Evolutionary conservation across 1,140 invertebrate genomes (phyloP).

Genomic region (Eriosoma lanigerum): DNA sequence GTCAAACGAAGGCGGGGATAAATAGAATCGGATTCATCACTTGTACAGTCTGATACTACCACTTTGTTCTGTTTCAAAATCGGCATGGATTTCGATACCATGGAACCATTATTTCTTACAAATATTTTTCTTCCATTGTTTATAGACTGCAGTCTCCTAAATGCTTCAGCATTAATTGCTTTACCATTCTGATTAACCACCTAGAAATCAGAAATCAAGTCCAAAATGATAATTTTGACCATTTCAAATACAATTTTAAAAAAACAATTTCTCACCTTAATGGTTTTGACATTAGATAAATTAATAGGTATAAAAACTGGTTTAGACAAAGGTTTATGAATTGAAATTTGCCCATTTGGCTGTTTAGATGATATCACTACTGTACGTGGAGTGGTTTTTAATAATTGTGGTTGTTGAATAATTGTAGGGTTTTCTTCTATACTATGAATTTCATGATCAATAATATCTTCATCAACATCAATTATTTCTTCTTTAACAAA

Average conservation of each 20-base stretch:
- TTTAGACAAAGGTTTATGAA: conserved; percentile 37
- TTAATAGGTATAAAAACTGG: conserved; percentile 50
- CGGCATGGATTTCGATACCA: conserved; percentile 28
- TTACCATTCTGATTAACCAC: conserved; percentile 41
- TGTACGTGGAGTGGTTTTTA: conserved; percentile 38
- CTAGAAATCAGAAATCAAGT: neutral
- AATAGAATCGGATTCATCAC: conserved; percentile 52
- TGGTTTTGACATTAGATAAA: conserved; percentile 43
- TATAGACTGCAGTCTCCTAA: conserved; percentile 33
- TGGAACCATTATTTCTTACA: conserved; percentile 37
- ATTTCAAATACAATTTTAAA: neutral
- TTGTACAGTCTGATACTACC: conserved; percentile 51
- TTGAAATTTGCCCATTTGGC: conserved; percentile 27
- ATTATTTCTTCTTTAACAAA: conserved; percentile 36
- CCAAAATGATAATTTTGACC: neutral
- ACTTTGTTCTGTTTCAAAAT: conserved; percentile 29
- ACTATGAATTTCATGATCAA: neutral
- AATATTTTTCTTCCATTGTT: conserved; percentile 48
- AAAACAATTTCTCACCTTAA: neutral
- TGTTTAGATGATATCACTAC: conserved; percentile 42
- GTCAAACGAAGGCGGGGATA: conserved; percentile 55
- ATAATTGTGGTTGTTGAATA: conserved; percentile 40
- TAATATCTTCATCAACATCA: neutral
- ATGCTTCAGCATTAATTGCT: conserved; percentile 24
- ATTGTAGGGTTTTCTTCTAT: neutral